These are phyloP conservation scores for Loris lydekkerianus DNA, from an alignment of 2,797 vertebrate species.

Conservation along the genomic window DNA sequence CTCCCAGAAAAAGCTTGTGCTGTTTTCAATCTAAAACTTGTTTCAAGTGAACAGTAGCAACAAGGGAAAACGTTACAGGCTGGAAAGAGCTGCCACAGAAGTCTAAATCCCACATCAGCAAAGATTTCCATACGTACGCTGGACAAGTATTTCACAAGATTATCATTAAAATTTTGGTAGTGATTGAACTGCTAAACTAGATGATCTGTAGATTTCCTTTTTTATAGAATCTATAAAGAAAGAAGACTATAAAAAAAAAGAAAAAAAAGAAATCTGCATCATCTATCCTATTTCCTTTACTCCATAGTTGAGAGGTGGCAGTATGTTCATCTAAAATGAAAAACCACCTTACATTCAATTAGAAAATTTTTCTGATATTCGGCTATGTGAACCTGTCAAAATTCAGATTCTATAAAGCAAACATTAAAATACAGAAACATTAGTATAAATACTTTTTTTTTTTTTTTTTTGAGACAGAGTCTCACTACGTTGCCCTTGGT, in stretches of 20 bases:
- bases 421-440: background rate
- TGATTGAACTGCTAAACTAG: background rate
- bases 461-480: no score
- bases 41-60: background rate
- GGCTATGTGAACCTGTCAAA: background rate
- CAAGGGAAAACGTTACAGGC: background rate
- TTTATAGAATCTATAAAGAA: background rate
- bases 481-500: no score
- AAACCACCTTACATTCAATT: constrained; percentile 43
- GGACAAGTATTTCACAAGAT: background rate
- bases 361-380: constrained; percentile 30
- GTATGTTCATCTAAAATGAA: constrained; percentile 6
- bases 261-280: background rate
- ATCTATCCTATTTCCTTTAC: background rate
- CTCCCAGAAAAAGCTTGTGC: background rate
- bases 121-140: background rate
- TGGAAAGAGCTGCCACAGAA: background rate
- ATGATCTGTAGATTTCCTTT: background rate
- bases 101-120: background rate
- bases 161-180: background rate
- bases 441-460: background rate
- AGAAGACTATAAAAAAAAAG: background rate
- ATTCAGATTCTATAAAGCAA: constrained; percentile 50
- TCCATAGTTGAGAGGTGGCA: background rate
- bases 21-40: constrained; percentile 41